Evolutionary conservation across 2,888 invertebrate species (phyloP).

Genomic region (Agrypnus murinus): DNA sequence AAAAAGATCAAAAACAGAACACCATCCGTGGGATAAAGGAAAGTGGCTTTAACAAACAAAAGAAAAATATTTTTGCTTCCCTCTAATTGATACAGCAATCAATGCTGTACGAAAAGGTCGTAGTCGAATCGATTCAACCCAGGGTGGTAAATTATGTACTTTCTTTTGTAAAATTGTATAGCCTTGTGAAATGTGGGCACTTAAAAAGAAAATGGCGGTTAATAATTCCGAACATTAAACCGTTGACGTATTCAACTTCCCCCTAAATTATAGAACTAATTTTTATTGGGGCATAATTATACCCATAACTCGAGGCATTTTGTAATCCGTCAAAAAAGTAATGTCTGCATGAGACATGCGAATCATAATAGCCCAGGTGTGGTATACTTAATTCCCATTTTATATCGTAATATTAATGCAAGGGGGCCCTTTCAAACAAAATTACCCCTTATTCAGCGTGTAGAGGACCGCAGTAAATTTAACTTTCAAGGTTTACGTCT

Average conservation of each 20-base stretch:
- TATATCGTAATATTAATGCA: constrained; percentile 33
- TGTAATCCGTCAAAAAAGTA: constrained; percentile 34
- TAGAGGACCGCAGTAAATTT: constrained; percentile 38
- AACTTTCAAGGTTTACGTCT: constrained; percentile 43
- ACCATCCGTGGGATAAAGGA: background rate
- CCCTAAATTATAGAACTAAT: constrained; percentile 15
- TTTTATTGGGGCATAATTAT: constrained; percentile 28
- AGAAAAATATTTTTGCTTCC: constrained; percentile 2
- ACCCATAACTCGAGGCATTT: constrained; percentile 13
- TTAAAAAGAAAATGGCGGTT: constrained; percentile 20
- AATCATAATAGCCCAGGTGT: constrained; percentile 22
- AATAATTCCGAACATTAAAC: constrained; percentile 18
- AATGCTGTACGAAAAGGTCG: background rate
- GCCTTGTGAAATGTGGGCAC: constrained; percentile 13
- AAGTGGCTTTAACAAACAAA: background rate
- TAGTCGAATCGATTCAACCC: constrained; percentile 1
- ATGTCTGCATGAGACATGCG: constrained; percentile 28
- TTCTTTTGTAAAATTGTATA: constrained; percentile 6
- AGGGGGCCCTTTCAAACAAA: constrained; percentile 37
- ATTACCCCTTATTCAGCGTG: constrained; percentile 43
- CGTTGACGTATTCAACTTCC: constrained; percentile 16
- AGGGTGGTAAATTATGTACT: constrained; percentile 3
- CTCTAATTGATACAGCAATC: constrained; percentile 11
- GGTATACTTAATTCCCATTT: constrained; percentile 33
- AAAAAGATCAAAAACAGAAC: constrained; percentile 5